Evolutionary conservation across 2,797 vertebrate genomes (phyloP).

Genomic region (Gymnopithys bicolor): DNA sequence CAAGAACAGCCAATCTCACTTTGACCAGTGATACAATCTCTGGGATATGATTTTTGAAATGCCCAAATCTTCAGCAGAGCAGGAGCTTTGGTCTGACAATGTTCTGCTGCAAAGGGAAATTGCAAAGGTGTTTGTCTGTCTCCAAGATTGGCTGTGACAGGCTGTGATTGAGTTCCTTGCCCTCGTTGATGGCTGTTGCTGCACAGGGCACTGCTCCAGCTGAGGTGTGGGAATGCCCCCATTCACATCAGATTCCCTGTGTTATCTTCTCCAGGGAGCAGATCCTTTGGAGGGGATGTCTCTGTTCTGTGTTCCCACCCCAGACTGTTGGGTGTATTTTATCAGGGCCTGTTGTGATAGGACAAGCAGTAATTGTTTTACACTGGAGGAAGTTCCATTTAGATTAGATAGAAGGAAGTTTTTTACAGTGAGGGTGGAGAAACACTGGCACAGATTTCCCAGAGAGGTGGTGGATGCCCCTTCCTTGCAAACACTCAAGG

Average conservation of each 20-base stretch:
- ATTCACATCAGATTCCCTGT: not conserved
- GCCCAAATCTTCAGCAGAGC: not conserved
- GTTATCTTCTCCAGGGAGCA: not conserved
- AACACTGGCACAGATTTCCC: not conserved
- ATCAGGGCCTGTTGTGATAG: not conserved
- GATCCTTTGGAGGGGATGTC: not conserved
- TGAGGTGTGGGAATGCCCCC: not conserved
- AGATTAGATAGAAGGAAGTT: not conserved
- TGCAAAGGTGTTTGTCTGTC: not conserved
- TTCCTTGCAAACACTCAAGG: not conserved
- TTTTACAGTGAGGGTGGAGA: not conserved
- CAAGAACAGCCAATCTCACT: not conserved
- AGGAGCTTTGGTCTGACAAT: not conserved
- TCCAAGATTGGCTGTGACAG: slow-evolving; percentile 1
- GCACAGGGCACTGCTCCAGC: not conserved
- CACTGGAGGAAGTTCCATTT: not conserved
- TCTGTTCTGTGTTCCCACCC: not conserved
- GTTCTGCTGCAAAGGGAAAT: not conserved
- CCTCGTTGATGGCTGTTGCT: not conserved
- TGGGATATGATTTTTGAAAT: not conserved
- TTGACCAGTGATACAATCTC: not conserved
- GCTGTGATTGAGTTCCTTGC: slow-evolving; percentile 18
- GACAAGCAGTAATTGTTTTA: not conserved
- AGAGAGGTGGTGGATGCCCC: not conserved
- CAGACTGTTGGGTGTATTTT: not conserved